Percentiles rank a stretch among this genome's conserved stretches.
Conservation (phyloP, 2,113 vertebrate species). For the Oryzias woworae region DNA sequence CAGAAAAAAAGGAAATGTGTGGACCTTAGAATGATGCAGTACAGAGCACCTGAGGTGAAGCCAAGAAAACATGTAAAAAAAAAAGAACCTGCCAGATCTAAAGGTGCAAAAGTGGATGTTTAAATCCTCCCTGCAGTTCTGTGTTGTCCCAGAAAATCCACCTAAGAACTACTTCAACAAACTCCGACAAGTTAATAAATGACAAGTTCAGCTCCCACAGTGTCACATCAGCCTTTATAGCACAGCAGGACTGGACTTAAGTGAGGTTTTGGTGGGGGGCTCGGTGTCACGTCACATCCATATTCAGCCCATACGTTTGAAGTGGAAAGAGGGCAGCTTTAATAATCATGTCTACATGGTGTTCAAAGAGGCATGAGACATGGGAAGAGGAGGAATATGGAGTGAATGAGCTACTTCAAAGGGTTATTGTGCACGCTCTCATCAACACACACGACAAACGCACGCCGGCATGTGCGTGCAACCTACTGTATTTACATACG, state of each 20-base stretch:
- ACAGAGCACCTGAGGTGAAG: conserved; percentile 8
- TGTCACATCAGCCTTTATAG: conserved; percentile 26
- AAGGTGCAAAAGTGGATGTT: conserved; percentile 1
- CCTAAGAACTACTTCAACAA: conserved; percentile 18
- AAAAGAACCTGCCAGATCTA: not conserved
- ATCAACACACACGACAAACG: conserved; percentile 41
- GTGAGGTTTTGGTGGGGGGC: conserved; percentile 29
- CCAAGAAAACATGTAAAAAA: not conserved
- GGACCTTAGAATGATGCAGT: not conserved
- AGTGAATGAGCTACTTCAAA: conserved; percentile 73
- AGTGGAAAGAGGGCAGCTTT: conserved; percentile 61
- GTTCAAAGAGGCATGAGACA: conserved; percentile 70
- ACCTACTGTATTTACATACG: conserved; percentile 58
- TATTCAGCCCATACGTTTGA: conserved; percentile 73
- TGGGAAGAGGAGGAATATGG: conserved; percentile 50
- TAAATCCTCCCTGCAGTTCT: conserved; percentile 9
- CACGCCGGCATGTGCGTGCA: conserved; percentile 21
- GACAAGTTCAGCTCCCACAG: conserved; percentile 23
- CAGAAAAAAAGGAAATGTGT: not conserved
- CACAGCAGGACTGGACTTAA: conserved; percentile 17
- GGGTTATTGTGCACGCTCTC: conserved; percentile 33
- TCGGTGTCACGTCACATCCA: conserved; percentile 54
- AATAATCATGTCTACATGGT: conserved; percentile 68
- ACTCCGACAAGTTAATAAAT: conserved; percentile 20
- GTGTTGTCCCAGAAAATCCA: conserved; percentile 10